Evolutionary conservation across 1,140 invertebrate species (phyloP), one percentile per base, ranked within the genome.

Genomic region (Caenorhabditis inopinata): DNA sequence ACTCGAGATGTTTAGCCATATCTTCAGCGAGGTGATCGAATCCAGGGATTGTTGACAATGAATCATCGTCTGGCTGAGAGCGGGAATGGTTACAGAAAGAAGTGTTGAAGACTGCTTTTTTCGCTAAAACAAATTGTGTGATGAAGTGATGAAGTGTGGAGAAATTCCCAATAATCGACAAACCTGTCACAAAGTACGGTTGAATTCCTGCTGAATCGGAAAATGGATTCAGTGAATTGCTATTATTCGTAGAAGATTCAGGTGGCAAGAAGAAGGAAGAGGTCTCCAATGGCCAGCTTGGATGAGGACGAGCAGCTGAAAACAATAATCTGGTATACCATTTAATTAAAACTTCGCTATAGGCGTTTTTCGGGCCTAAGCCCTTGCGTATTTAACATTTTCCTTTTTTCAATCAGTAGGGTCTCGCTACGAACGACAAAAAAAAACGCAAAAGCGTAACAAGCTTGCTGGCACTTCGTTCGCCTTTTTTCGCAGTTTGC

Each of bases 231-330:
- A 58, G 29, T 16, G 27, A 58, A 58, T 58, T n/a, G 14, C 35
- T 58, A 16, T 68, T 68, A 38, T 68, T 68, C n/a, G 21, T 68
- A 2, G 27, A 12, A 18, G 58, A 68, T 38, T 68, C 58, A 12
- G 47, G 47, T 35, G 74, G 45, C 16, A 45, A 38, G 49, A 76
- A 81, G 42, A 81, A 81, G 14, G 23, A n/a, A 25, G 49, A 32
- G 11, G 80, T 21, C 45, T 81, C 80, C 35, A 81, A 27, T n/a
- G 80, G 80, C 80, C 80, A 81, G 21, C 49, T 68, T 25, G 80
- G 80, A 53, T 81, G 80, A 23, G 80, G 80, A 38, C 79, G 79
- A 0, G 16, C 12, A 51, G 38, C 42, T 81, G 74, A 27, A 74
- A 21, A 27, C 23, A 21, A 9, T 29, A 42, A 7, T 42, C 14